These are phyloP conservation scores for Zaprionus ornatus DNA, from an alignment of 1,140 invertebrate genomes.

Conservation along the genomic window DNA sequence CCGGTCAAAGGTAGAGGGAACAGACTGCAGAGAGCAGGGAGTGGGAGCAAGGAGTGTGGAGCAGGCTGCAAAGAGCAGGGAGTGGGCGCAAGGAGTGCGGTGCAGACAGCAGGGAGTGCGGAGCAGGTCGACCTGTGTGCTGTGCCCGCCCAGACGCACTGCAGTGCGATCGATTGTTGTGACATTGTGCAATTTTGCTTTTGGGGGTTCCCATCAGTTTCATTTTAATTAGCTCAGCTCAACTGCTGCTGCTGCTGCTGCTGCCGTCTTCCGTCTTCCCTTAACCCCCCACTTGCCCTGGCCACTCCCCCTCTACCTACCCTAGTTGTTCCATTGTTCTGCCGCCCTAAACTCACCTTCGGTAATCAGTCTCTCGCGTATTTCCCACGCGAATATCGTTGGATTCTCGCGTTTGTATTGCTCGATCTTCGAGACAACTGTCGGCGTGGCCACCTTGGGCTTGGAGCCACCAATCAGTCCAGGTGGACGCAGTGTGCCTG, in stretches of 20 bases:
- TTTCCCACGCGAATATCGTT: constrained; percentile 99
- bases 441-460: constrained; percentile 98
- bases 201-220: constrained; percentile 75
- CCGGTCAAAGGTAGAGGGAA: constrained; percentile 12
- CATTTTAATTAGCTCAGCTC: constrained; percentile 66
- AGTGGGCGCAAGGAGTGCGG: background rate
- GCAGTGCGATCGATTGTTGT: constrained; percentile 15
- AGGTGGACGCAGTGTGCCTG: constrained; percentile 96
- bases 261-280: background rate
- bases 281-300: background rate
- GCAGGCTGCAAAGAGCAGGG: background rate
- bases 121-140: background rate
- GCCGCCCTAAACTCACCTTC: constrained; percentile 89
- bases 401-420: constrained; percentile 98
- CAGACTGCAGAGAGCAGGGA: background rate
- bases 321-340: constrained; percentile 16
- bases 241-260: constrained; percentile 9
- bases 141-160: constrained; percentile 35
- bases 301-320: background rate
- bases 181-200: constrained; percentile 68
- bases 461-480: constrained; percentile 99
- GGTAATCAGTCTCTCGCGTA: constrained; percentile 95
- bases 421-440: constrained; percentile 97
- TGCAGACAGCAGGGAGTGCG: background rate
- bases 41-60: background rate